These are phyloP conservation scores for Mylabris phalerata DNA, from an alignment of 1,140 invertebrate genomes.

Conservation along the genomic window DNA sequence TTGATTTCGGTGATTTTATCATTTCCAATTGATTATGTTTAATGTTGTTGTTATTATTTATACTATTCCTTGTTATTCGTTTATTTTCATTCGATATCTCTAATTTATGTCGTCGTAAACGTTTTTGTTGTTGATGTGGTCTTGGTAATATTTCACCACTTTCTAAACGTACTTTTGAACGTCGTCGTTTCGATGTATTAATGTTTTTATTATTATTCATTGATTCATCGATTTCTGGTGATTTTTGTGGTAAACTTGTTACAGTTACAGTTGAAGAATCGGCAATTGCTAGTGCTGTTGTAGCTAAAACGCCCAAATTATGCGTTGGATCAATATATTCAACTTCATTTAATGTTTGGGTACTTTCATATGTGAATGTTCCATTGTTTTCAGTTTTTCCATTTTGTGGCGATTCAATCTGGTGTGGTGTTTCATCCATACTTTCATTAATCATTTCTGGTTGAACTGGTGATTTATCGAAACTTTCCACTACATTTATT, in stretches of 20 bases:
- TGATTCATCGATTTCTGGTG: not conserved
- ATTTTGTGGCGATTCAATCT: too few relatives aligned
- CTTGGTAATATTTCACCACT: conserved; percentile 1
- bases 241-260: not conserved
- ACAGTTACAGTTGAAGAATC: conserved; percentile 1
- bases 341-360: not conserved
- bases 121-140: not conserved
- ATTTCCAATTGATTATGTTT: not conserved
- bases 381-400: too few relatives aligned
- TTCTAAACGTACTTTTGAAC: conserved; percentile 4
- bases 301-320: conserved; percentile 1
- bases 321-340: conserved; percentile 5
- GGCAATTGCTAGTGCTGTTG: not conserved
- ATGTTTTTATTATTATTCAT: not conserved
- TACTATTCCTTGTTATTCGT: not conserved
- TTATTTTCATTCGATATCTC: not conserved
- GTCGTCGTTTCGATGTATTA: conserved; percentile 1
- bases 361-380: not conserved
- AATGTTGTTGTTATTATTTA: not conserved
- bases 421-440: too few relatives aligned
- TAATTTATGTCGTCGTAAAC: not conserved
- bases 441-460: too few relatives aligned
- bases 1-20: not conserved
- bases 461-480: too few relatives aligned
- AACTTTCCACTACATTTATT: too few relatives aligned